These are phyloP conservation scores for Hydrocynus forskahlii DNA, from an alignment of 2,797 vertebrate genomes.

Conservation along the genomic window DNA sequence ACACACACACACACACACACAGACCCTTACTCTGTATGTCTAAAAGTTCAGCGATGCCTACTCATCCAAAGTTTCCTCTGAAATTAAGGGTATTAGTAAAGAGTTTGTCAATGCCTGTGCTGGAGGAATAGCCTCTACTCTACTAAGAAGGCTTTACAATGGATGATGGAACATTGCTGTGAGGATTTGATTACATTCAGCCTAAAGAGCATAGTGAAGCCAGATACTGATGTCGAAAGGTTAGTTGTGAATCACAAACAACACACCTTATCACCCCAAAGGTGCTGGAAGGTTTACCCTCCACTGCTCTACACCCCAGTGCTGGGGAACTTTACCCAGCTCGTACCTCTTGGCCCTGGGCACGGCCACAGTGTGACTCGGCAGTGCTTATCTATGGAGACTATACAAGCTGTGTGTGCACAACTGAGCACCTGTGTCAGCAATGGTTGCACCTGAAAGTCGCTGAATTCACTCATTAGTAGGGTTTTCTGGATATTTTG, in stretches of 20 bases:
- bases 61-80: not conserved
- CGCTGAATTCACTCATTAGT: not conserved
- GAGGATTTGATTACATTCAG: not conserved
- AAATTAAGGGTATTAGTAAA: not conserved
- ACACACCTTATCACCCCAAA: not conserved
- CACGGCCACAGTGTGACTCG: too few relatives aligned
- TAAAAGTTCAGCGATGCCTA: not conserved
- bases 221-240: not conserved
- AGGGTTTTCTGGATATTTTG: not conserved
- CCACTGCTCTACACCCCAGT: not conserved
- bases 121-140: not conserved
- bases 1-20: conserved; percentile 24
- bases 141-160: not conserved
- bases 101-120: not conserved
- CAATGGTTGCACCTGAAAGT: not conserved
- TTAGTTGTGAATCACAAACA: not conserved
- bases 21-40: not conserved
- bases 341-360: too few relatives aligned
- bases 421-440: not conserved
- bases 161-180: not conserved
- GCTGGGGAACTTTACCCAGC: too few relatives aligned
- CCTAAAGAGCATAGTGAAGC: not conserved
- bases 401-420: not conserved
- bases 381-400: not conserved
- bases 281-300: not conserved